Base-by-base conservation (phyloP, 2,797 vertebrate genomes). In the Anabas testudineus region DNA sequence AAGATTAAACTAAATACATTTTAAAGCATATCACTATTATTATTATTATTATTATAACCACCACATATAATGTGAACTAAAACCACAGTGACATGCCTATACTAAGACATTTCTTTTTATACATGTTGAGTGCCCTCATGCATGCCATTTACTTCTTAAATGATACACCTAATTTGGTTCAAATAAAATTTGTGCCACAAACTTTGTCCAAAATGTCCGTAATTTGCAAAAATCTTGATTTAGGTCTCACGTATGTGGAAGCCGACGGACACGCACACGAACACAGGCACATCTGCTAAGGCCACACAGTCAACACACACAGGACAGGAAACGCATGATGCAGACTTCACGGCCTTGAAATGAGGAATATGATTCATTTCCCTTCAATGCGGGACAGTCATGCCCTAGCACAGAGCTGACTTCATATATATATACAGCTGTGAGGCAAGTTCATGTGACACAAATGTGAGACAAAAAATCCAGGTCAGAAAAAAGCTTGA, bases 301-400 rank as follows among this genome's bases (percentile, higher is more conserved):
- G 74, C 66, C 56, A 78, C 74, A 66, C 55, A 77, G 67, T 68
- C 64, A 53, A 61, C 58, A 67, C 77, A 37, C 70, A 81, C 74
- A 63, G 63, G 41, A 52, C 85, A 91, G 93, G 92, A 90, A 93
- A 89, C 82, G n/a, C 84, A 91, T 88, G 87, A 82, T 54, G 70
- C 34, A 26, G 66, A 86, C 76, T 76, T 47, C 16, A 87, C 15
- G 14, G 86, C 88, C 88, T 89, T 85, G 88, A 92, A 91, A 85
- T 78, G 69, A 91, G 89, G 88, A 94, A 90, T 83, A 91, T 91
- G 92, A 94, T 90, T 94, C 89, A 92, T 86, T 93, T 92, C 92
- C 92, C 93, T 82, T 82, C 54, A 39, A 80, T 78, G 82, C 54
- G 64, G 65, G 76, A 81, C 59, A 71, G 81, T 82, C 80, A 74